A percentile compares a stretch with the other conserved stretches of the same genome.
phyloP scores from a whole-genome alignment of 2,797 vertebrate genomes.

The Gambelia wislizenii region DNA sequence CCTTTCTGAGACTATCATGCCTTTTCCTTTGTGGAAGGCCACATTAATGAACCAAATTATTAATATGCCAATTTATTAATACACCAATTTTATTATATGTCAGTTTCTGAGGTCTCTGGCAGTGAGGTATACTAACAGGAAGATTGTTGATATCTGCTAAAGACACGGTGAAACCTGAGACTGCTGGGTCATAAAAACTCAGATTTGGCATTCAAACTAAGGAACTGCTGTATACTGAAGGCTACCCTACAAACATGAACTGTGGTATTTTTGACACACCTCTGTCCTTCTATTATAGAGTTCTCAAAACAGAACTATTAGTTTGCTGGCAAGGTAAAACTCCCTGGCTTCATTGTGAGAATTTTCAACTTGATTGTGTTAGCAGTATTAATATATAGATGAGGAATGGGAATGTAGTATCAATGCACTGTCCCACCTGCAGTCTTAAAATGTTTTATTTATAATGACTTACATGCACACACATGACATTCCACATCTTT shows the following conservation, averaged over 20 bases:
- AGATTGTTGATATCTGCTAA: not conserved
- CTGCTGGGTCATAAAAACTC: not conserved
- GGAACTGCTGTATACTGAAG: not conserved
- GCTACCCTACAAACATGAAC: not conserved
- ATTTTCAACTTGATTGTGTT: not conserved
- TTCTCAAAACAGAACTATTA: not conserved
- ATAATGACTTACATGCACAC: not conserved
- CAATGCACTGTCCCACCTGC: not conserved
- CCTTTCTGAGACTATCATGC: no score
- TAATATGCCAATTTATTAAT: no score
- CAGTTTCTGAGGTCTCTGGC: no score
- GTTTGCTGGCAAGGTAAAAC: not conserved
- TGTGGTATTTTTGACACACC: not conserved
- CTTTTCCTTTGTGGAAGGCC: no score
- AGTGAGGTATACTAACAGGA: no score
- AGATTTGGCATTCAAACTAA: not conserved
- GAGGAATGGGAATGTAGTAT: not conserved
- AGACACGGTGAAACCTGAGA: not conserved
- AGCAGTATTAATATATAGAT: not conserved
- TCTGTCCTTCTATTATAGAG: not conserved
- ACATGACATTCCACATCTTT: not conserved
- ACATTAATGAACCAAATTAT: no score
- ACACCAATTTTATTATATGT: no score
- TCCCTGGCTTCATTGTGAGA: not conserved
- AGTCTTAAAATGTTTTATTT: not conserved